These are phyloP conservation scores for Gobius niger DNA, from an alignment of 2,113 vertebrate genomes.

Conservation along the genomic window DNA sequence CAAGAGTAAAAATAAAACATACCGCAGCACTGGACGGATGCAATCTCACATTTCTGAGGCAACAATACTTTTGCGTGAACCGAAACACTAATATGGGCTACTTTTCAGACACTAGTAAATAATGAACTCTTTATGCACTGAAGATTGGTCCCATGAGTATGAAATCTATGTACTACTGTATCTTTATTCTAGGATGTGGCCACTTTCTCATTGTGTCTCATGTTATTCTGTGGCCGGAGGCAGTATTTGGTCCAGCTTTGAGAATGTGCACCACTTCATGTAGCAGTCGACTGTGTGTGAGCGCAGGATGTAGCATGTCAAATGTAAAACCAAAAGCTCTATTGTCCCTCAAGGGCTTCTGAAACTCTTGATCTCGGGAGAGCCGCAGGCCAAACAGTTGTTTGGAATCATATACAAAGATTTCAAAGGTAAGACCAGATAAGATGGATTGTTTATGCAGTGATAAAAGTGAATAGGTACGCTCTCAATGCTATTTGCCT, in stretches of 20 bases:
- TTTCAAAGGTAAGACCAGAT: conserved; percentile 84
- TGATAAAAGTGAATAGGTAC: conserved; percentile 1
- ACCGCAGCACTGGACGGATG: background rate
- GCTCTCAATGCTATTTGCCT: background rate
- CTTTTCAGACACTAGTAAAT: background rate
- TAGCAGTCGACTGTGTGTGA: conserved; percentile 4
- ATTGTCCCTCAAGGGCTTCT: conserved; percentile 78
- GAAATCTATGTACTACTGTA: background rate
- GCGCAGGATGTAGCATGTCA: conserved; percentile 11
- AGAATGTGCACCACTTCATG: conserved; percentile 16
- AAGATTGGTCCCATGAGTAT: conserved; percentile 1
- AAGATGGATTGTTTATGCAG: conserved; percentile 9
- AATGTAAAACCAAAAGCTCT: conserved; percentile 54
- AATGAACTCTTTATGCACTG: conserved; percentile 5
- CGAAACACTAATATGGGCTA: background rate
- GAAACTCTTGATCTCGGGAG: conserved; percentile 83
- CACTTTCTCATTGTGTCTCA: background rate
- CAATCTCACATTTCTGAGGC: background rate
- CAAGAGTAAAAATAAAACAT: background rate
- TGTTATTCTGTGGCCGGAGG: conserved; percentile 17
- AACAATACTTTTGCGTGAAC: background rate
- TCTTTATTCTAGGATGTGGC: background rate
- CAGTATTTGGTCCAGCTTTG: conserved; percentile 23
- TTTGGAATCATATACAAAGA: conserved; percentile 81
- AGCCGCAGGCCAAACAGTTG: conserved; percentile 80